Percentiles rank a stretch among this genome's conserved stretches.
phyloP scores from a whole-genome alignment of 1,140 invertebrate genomes.

The Cyclina sinensis region DNA sequence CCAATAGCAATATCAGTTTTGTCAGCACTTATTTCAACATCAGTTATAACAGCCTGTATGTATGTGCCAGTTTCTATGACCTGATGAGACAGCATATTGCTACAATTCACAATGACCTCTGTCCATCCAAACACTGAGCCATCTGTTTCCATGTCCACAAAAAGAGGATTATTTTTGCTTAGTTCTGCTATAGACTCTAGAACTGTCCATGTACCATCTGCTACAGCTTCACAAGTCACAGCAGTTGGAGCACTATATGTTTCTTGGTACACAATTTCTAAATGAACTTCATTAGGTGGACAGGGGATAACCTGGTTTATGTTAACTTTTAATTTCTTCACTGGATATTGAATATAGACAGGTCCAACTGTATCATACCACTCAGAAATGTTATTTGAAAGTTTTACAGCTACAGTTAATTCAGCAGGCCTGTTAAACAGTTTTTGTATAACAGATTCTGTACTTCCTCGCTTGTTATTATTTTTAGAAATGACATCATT shows the following conservation, averaged over 20 bases:
- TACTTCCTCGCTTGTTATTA: conserved; percentile 63
- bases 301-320: conserved; percentile 31
- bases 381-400: conserved; percentile 39
- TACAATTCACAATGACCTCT: conserved; percentile 67
- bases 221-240: conserved; percentile 59
- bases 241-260: conserved; percentile 48
- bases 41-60: conserved; percentile 64
- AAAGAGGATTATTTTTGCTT: background rate
- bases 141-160: conserved; percentile 24
- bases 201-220: background rate
- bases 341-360: conserved; percentile 62
- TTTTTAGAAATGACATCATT: conserved; percentile 28
- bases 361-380: background rate
- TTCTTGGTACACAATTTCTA: conserved; percentile 43
- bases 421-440: conserved; percentile 40
- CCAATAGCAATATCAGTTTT: conserved; percentile 58
- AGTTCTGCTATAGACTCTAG: conserved; percentile 19
- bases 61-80: conserved; percentile 53
- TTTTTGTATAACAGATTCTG: conserved; percentile 1
- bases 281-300: conserved; percentile 40
- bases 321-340: conserved; percentile 58
- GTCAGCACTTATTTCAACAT: conserved; percentile 34
- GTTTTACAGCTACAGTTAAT: conserved; percentile 43
- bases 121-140: conserved; percentile 43
- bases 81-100: conserved; percentile 68